phyloP scores from a whole-genome alignment of 2,888 invertebrate genomes.

The Acrobasis repandana region DNA sequence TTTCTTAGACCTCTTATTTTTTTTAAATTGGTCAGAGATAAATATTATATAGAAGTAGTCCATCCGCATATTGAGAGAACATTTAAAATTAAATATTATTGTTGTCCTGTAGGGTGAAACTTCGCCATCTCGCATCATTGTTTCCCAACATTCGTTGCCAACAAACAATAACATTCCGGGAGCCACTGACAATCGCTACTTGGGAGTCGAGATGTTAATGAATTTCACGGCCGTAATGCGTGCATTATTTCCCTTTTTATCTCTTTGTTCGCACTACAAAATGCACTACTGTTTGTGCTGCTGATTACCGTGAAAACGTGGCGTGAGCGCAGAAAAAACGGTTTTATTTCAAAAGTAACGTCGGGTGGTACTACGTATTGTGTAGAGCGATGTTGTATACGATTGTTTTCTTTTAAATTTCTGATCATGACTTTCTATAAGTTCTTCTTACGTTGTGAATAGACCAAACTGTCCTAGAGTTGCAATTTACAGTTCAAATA shows the following conservation, averaged over 20 bases:
- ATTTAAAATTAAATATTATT: too few species aligned
- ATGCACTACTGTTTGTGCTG: conserved; percentile 45
- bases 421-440: not conserved
- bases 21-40: too few species aligned
- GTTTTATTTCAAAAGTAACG: not conserved
- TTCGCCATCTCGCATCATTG: too few species aligned
- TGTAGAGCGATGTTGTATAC: not conserved
- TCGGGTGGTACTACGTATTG: conserved; percentile 4
- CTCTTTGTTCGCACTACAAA: conserved; percentile 36
- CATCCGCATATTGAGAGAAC: too few species aligned
- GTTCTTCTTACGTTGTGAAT: not conserved
- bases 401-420: not conserved
- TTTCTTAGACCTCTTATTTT: too few species aligned
- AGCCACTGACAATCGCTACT: conserved; percentile 42
- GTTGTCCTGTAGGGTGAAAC: too few species aligned
- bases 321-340: not conserved
- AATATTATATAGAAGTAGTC: too few species aligned
- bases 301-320: conserved; percentile 32
- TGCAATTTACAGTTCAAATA: too few species aligned
- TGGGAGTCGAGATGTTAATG: conserved; percentile 64
- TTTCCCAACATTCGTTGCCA: too few species aligned
- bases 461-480: too few species aligned
- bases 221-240: conserved; percentile 65
- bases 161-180: conserved; percentile 28
- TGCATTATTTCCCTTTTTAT: conserved; percentile 50